A percentile compares a stretch with the other conserved stretches of the same genome.
phyloP scores from a whole-genome alignment of 2,797 vertebrate genomes.

The Bovichtus variegatus region DNA sequence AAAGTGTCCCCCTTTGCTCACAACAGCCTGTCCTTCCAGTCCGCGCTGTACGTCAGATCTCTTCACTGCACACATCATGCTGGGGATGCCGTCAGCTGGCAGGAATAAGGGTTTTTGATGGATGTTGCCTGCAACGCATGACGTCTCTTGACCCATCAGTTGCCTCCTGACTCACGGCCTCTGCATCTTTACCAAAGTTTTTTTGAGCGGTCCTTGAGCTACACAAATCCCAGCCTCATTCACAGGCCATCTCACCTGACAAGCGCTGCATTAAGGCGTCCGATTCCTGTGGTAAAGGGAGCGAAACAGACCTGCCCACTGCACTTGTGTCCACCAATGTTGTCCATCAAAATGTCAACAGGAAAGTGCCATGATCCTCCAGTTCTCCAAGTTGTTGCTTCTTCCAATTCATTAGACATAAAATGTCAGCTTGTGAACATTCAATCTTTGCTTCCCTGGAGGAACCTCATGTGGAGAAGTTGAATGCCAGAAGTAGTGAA shows the following conservation, averaged over 20 bases:
- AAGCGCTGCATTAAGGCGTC: background rate
- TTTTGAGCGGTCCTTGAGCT: slow-evolving; percentile 26
- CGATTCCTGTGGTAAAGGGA: slow-evolving; percentile 7
- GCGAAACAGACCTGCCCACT: slow-evolving; percentile 1
- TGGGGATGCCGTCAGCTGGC: slow-evolving; percentile 13
- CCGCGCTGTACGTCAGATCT: slow-evolving; percentile 13
- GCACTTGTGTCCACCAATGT: slow-evolving; percentile 30
- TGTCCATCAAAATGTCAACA: slow-evolving; percentile 20
- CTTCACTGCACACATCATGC: slow-evolving; percentile 26
- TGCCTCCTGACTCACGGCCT: slow-evolving; percentile 15
- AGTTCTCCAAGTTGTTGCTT: slow-evolving; percentile 10
- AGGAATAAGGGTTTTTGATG: slow-evolving; percentile 14
- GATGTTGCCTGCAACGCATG: background rate
- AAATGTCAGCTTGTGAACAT: slow-evolving; percentile 24
- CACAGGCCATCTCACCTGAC: background rate
- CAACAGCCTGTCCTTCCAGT: slow-evolving; percentile 33
- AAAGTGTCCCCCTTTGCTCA: slow-evolving; percentile 19
- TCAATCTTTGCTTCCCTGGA: slow-evolving; percentile 21
- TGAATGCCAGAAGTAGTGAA: slow-evolving; percentile 27
- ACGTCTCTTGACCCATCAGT: slow-evolving; percentile 25
- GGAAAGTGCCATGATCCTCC: slow-evolving; percentile 15
- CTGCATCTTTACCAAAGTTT: slow-evolving; percentile 23
- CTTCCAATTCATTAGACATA: slow-evolving; percentile 25
- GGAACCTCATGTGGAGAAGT: background rate
- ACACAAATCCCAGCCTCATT: slow-evolving; percentile 15